Evolutionary conservation across 1,140 invertebrate species (phyloP).

Genomic region (Onthophagus taurus): DNA sequence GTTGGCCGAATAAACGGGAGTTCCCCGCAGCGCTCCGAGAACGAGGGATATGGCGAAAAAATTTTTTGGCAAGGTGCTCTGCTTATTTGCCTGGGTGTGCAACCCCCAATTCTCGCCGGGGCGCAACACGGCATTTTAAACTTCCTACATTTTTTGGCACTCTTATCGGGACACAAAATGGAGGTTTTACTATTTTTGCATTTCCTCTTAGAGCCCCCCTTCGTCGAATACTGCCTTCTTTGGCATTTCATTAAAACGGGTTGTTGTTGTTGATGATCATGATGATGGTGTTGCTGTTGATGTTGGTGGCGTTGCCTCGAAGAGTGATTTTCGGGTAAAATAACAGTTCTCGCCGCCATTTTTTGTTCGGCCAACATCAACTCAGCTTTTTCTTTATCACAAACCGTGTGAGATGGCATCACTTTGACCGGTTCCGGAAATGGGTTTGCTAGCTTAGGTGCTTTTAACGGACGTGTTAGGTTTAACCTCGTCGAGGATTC

Average conservation of each 20-base stretch:
- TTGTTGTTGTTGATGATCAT: neutral
- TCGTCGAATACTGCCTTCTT: neutral
- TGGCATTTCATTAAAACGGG: neutral
- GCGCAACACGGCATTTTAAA: conserved; percentile 7
- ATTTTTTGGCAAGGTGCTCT: conserved; percentile 15
- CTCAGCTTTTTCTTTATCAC: conserved; percentile 31
- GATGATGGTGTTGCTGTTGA: too few relatives aligned
- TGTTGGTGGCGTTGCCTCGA: too few relatives aligned
- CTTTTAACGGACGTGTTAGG: conserved; percentile 28
- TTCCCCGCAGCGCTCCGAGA: conserved; percentile 17
- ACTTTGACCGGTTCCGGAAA: conserved; percentile 33
- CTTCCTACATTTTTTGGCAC: conserved; percentile 10
- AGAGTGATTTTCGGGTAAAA: neutral
- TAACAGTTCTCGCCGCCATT: neutral
- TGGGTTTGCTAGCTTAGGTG: conserved; percentile 28
- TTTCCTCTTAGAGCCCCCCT: neutral
- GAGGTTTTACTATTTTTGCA: conserved; percentile 2
- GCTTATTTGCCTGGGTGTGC: conserved; percentile 3
- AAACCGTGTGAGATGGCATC: conserved; percentile 32
- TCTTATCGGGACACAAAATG: conserved; percentile 1
- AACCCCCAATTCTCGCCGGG: neutral
- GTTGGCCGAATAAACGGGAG: conserved; percentile 13
- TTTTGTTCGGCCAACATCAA: conserved; percentile 9
- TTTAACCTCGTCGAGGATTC: conserved; percentile 28
- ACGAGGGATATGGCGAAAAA: conserved; percentile 17